Evolutionary conservation across 2,113 vertebrate species (phyloP).

Genomic region (Argyrosomus japonicus): DNA sequence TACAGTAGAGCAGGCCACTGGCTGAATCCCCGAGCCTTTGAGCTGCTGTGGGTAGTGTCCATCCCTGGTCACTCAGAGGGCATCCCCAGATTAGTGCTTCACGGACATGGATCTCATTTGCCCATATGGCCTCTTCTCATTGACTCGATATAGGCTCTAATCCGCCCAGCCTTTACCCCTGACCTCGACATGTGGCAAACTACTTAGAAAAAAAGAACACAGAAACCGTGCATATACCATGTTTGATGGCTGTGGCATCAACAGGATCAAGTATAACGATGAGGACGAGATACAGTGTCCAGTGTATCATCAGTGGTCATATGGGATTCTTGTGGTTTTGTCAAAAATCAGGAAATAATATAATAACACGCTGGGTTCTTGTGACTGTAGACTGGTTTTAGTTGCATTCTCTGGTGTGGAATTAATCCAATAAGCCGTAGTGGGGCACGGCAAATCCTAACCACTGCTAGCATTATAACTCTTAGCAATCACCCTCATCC

Average conservation of each 20-base stretch:
- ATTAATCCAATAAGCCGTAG: conserved; percentile 66
- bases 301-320: conserved; percentile 5
- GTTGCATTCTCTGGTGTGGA: conserved; percentile 43
- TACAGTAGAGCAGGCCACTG: conserved; percentile 64
- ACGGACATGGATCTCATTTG: conserved; percentile 81
- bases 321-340: background rate
- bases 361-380: conserved; percentile 36
- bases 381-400: conserved; percentile 31
- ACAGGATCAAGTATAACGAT: conserved; percentile 23
- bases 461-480: conserved; percentile 43
- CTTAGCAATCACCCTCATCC: conserved; percentile 46
- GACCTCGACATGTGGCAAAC: conserved; percentile 78
- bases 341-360: conserved; percentile 13
- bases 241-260: conserved; percentile 35
- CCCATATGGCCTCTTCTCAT: conserved; percentile 82
- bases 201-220: conserved; percentile 63
- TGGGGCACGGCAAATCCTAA: conserved; percentile 56
- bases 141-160: conserved; percentile 79
- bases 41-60: conserved; percentile 72
- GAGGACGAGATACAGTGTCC: background rate
- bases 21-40: conserved; percentile 79
- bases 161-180: conserved; percentile 75
- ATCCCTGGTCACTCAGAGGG: conserved; percentile 78
- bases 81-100: conserved; percentile 80
- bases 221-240: conserved; percentile 44